phyloP scores from a whole-genome alignment of 2,797 vertebrate species.

The Sebastiscus tertius region DNA sequence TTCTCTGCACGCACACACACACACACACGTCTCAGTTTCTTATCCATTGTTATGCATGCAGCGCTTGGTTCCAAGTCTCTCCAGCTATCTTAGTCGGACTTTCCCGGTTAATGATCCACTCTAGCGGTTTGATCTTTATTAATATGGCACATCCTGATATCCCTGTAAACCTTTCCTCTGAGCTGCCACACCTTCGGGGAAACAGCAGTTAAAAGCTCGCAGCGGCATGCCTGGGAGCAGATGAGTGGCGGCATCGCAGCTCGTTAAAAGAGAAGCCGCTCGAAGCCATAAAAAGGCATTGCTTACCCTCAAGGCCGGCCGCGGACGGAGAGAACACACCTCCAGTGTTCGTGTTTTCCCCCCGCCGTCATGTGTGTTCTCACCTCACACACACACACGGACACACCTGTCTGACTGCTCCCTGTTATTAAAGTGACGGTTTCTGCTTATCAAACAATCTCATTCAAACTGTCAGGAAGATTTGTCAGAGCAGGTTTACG shows the following conservation, averaged over 20 bases:
- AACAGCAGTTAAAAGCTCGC: conserved; percentile 64
- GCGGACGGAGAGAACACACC: conserved; percentile 24
- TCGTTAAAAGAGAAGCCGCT: conserved; percentile 57
- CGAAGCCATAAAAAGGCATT: conserved; percentile 66
- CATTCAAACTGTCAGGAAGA: conserved; percentile 60
- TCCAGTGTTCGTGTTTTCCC: conserved; percentile 35
- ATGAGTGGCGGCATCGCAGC: conserved; percentile 61
- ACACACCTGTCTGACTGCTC: conserved; percentile 50
- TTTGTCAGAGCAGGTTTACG: conserved; percentile 8
- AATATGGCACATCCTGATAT: conserved; percentile 71
- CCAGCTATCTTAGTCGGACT: conserved; percentile 64
- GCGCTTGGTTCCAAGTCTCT: conserved; percentile 35
- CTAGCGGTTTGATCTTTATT: conserved; percentile 80
- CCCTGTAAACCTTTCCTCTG: conserved; percentile 63
- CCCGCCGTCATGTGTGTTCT: conserved; percentile 30
- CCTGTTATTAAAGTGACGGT: conserved; percentile 56
- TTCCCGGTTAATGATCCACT: conserved; percentile 84
- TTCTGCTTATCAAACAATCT: conserved; percentile 74
- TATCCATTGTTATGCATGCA: conserved; percentile 41
- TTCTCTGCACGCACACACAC: conserved; percentile 37
- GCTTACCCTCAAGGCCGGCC: conserved; percentile 65
- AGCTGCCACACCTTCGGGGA: conserved; percentile 62
- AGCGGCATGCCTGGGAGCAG: conserved; percentile 59
- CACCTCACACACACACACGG: conserved; percentile 17
- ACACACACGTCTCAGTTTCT: conserved; percentile 13